Evolutionary conservation across 2,113 vertebrate genomes (phyloP).

Genomic region (Pangasianodon hypophthalmus): DNA sequence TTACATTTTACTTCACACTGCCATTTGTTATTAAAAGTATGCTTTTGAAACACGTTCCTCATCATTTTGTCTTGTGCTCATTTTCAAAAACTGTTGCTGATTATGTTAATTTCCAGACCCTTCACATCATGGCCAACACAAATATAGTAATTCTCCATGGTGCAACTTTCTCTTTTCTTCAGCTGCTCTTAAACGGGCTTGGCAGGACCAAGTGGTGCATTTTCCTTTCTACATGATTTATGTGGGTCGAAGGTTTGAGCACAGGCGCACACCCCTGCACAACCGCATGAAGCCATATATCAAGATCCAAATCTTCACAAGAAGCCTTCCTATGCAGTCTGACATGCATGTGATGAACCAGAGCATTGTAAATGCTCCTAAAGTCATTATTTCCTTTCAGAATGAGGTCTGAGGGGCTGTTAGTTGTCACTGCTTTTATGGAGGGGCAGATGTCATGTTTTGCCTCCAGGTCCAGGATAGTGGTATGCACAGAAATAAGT

Average conservation of each 20-base stretch:
- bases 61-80: background rate
- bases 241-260: conserved; percentile 26
- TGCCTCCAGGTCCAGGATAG: background rate
- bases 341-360: conserved; percentile 33
- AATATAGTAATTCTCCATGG: conserved; percentile 41
- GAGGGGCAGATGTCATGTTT: background rate
- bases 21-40: conserved; percentile 17
- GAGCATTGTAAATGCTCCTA: conserved; percentile 20
- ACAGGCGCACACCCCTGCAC: background rate
- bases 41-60: conserved; percentile 13
- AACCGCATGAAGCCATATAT: conserved; percentile 34
- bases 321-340: conserved; percentile 21
- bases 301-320: conserved; percentile 33
- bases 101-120: conserved; percentile 36
- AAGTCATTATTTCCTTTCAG: conserved; percentile 32
- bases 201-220: conserved; percentile 41
- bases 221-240: conserved; percentile 52
- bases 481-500: background rate
- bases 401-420: conserved; percentile 18
- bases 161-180: conserved; percentile 16
- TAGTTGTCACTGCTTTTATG: conserved; percentile 5
- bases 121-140: conserved; percentile 48
- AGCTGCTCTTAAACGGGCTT: conserved; percentile 40
- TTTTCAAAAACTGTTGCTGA: conserved; percentile 46
- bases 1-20: conserved; percentile 14